phyloP scores from a whole-genome alignment of 2,113 vertebrate species.

The Mus spicilegus region DNA sequence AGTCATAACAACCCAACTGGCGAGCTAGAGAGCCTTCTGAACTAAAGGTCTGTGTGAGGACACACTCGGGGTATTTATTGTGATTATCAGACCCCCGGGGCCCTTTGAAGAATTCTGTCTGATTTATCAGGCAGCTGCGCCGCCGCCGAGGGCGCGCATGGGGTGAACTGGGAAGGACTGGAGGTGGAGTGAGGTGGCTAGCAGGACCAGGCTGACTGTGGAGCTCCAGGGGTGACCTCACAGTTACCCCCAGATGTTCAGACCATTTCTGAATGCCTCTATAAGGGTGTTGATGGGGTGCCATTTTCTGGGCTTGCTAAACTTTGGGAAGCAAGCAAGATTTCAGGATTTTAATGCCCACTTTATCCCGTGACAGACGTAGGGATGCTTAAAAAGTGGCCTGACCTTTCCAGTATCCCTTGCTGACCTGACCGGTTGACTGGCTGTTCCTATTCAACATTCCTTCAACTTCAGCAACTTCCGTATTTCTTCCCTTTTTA shows the following conservation, averaged over 20 bases:
- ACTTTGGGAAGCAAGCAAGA: constrained; percentile 56
- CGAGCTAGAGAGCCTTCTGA: constrained; percentile 68
- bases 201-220: constrained; percentile 17
- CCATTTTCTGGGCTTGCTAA: constrained; percentile 68
- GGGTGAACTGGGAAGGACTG: constrained; percentile 37
- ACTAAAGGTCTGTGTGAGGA: constrained; percentile 76
- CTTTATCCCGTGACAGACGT: constrained; percentile 66
- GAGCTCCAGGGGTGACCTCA: constrained; percentile 69
- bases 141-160: constrained; percentile 42
- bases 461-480: constrained; percentile 52
- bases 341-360: constrained; percentile 66
- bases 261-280: constrained; percentile 62
- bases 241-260: constrained; percentile 70
- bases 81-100: constrained; percentile 78
- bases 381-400: constrained; percentile 33
- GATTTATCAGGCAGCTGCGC: constrained; percentile 78
- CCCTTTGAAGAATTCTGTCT: constrained; percentile 83
- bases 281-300: constrained; percentile 15
- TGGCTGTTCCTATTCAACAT: constrained; percentile 44
- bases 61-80: constrained; percentile 82
- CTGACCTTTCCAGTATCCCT: constrained; percentile 72
- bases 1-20: constrained; percentile 77
- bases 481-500: constrained; percentile 43
- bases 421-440: constrained; percentile 62
- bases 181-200: background rate